These are phyloP conservation scores for Ageneiosus marmoratus DNA, from an alignment of 2,113 vertebrate species.

Conservation along the genomic window DNA sequence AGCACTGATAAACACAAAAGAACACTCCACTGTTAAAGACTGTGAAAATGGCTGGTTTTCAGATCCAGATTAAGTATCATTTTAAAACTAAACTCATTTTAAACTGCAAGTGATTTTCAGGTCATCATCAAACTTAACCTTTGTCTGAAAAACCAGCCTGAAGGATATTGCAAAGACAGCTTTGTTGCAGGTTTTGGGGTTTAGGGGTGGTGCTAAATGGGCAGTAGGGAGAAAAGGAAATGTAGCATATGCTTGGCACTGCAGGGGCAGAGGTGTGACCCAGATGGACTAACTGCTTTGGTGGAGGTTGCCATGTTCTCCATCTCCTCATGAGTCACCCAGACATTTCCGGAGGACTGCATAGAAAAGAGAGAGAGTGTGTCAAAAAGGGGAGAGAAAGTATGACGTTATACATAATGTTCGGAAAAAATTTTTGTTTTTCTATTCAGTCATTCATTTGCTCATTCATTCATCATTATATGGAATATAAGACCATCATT, in stretches of 20 bases:
- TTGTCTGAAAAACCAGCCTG: conserved; percentile 27
- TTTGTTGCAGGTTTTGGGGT: conserved; percentile 44
- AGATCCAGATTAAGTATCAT: conserved; percentile 29
- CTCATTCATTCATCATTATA: not conserved
- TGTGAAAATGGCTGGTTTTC: conserved; percentile 12
- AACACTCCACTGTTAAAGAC: not conserved
- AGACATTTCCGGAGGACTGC: conserved; percentile 97
- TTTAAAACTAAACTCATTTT: not conserved
- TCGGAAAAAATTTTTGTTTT: no score
- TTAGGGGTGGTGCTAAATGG: conserved; percentile 33
- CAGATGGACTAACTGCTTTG: conserved; percentile 91
- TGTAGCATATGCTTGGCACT: conserved; percentile 58
- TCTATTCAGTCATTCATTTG: not conserved
- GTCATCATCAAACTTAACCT: conserved; percentile 20
- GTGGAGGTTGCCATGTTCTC: conserved; percentile 91
- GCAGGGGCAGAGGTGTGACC: conserved; percentile 57
- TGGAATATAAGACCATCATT: not conserved
- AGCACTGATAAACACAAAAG: conserved; percentile 3
- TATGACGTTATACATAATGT: not conserved
- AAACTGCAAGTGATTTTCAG: conserved; percentile 20
- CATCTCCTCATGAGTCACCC: conserved; percentile 99
- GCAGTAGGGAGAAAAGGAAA: conserved; percentile 36
- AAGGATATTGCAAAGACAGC: conserved; percentile 35
- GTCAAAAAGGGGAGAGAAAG: not conserved
- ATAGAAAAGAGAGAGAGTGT: conserved; percentile 29